Base-by-base conservation (phyloP, 1,140 invertebrate genomes). In the Drosophila cardini region DNA sequence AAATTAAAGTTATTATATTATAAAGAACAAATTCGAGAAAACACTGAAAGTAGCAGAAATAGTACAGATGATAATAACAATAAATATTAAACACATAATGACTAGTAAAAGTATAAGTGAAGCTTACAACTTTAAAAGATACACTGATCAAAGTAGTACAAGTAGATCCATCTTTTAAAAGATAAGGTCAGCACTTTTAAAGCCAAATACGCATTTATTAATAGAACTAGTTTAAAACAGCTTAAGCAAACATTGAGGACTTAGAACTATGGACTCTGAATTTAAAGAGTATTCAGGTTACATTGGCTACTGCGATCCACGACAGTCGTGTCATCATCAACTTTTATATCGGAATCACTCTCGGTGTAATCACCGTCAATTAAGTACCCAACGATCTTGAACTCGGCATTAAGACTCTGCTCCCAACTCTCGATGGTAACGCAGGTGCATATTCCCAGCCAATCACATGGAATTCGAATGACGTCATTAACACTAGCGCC, bases 401-500 rank as follows among this genome's bases (percentile, higher is more conserved):
- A 87, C 13, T 87, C 84, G 13, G 83, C 79, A 13, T 48, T 80
- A 0, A 87, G 55, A 6, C 72, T 68, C 15, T 48, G 53, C 15
- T 87, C 76, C 79, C 76, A 87, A 2, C 62, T 52, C 2, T 70
- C 40, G 3, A 83, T 38, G 5, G 70, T 3, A 18, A 83, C 52
- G 0, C 40, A n/a, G 9, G 38, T 16, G 11, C 40, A 50, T 1
- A 83, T 13, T 10, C 67, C 72, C 69, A 83, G 74, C 0, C 42
- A 69, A 16, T 16, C 34, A 11, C 60, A 80, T 48, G 83, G 65
- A 53, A 80, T 77, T 13, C 43, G 48, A 0, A 87, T 63, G 42
- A 83, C 64, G 9, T 76, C 26, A 69, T 86, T 86, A 58, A 76
- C 84, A 80, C 83, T 48, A 42, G 70, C 72, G 8, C 84, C 84